These are phyloP conservation scores for Lichenostomus cassidix DNA, from an alignment of 2,113 vertebrate species.

Conservation along the genomic window DNA sequence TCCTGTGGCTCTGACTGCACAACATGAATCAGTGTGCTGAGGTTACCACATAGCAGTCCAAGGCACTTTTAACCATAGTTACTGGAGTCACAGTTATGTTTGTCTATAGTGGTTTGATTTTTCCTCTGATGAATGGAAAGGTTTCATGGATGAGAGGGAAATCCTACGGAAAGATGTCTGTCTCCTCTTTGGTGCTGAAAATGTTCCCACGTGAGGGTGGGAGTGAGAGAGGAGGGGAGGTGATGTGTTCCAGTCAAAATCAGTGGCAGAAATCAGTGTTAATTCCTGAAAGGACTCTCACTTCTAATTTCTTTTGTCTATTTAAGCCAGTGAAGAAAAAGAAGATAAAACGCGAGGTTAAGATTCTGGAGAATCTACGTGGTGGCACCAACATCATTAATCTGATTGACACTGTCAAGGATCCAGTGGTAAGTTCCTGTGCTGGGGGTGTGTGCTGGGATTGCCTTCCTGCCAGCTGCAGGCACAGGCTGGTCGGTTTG, in stretches of 20 bases:
- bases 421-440: slow-evolving; percentile 90
- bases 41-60: background rate
- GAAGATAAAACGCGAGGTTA: slow-evolving; percentile 99
- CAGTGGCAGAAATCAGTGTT: background rate
- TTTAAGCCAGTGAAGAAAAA: slow-evolving; percentile 98
- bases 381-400: slow-evolving; percentile 99
- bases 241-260: background rate
- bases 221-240: background rate
- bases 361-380: slow-evolving; percentile 96
- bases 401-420: slow-evolving; percentile 96
- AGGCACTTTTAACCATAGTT: background rate
- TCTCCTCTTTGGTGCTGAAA: background rate
- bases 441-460: background rate
- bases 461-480: background rate
- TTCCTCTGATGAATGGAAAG: background rate
- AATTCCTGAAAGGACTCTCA: slow-evolving; percentile 70
- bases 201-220: background rate
- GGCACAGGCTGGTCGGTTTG: background rate
- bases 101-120: background rate
- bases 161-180: background rate
- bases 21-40: background rate
- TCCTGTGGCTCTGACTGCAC: background rate
- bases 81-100: background rate
- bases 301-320: slow-evolving; percentile 77
- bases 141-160: background rate